Percentiles rank a stretch among this genome's conserved stretches.
phyloP scores from a whole-genome alignment of 1,140 invertebrate genomes.

The Drosophila jambulina region DNA sequence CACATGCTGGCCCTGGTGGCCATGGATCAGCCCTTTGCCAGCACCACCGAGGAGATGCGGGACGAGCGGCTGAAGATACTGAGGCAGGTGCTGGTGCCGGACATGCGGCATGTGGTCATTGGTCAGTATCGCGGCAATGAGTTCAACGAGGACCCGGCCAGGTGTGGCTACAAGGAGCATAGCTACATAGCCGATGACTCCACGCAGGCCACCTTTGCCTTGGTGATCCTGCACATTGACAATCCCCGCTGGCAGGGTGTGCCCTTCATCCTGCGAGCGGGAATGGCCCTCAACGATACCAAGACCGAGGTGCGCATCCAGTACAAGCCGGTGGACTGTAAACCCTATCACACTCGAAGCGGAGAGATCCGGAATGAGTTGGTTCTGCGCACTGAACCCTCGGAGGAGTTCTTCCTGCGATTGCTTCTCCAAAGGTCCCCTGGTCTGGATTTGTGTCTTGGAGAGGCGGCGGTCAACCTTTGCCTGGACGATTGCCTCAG shows the following conservation, averaged over 20 bases:
- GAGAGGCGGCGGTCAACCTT: conserved; percentile 42
- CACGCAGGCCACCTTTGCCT: conserved; percentile 57
- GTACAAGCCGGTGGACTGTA: conserved; percentile 54
- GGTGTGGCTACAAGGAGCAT: conserved; percentile 62
- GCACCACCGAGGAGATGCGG: conserved; percentile 50
- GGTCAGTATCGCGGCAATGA: conserved; percentile 54
- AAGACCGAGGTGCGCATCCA: conserved; percentile 68
- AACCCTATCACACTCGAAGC: conserved; percentile 7
- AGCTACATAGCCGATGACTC: conserved; percentile 57
- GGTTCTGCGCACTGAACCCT: conserved; percentile 46
- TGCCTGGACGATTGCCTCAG: conserved; percentile 1
- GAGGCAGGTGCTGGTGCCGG: conserved; percentile 25
- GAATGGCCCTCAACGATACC: conserved; percentile 57
- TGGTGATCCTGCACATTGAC: conserved; percentile 44
- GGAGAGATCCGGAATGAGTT: conserved; percentile 52
- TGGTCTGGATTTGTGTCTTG: conserved; percentile 40
- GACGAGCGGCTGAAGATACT: conserved; percentile 55
- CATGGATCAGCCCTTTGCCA: conserved; percentile 59
- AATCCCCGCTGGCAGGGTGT: conserved; percentile 61
- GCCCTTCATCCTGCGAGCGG: conserved; percentile 64
- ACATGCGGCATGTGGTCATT: conserved; percentile 51
- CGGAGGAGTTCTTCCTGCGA: conserved; percentile 63
- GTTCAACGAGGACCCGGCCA: conserved; percentile 25
- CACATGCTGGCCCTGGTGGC: conserved; percentile 53
- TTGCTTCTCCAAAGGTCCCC: conserved; percentile 44